These are phyloP conservation scores for Stenolophus ochropezus DNA, from an alignment of 2,888 invertebrate species.

Conservation along the genomic window DNA sequence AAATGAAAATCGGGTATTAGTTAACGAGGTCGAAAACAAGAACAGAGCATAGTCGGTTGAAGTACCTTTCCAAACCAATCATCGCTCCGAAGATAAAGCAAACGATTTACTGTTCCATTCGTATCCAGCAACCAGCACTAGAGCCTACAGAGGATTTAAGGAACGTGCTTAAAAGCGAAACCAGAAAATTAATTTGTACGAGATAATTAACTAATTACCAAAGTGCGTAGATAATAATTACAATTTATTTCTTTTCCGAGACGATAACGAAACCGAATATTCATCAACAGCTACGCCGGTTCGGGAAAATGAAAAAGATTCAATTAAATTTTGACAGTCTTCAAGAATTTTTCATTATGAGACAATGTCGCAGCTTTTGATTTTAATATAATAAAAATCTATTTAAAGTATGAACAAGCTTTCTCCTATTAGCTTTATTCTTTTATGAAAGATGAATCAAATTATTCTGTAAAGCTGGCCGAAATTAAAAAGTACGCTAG, in stretches of 20 bases:
- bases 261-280: constrained; percentile 46
- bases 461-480: background rate
- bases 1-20: background rate
- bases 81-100: background rate
- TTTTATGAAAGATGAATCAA: background rate
- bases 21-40: background rate
- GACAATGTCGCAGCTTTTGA: background rate
- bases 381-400: constrained; percentile 3
- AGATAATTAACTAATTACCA: constrained; percentile 51
- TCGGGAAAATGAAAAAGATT: constrained; percentile 22
- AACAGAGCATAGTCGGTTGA: background rate
- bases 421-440: background rate
- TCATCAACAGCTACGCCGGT: constrained; percentile 8
- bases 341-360: constrained; percentile 21
- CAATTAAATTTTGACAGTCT: constrained; percentile 22
- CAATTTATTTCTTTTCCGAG: constrained; percentile 44
- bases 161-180: constrained; percentile 37
- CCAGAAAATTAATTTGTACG: constrained; percentile 45
- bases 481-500: background rate
- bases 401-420: background rate
- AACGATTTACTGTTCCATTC: background rate
- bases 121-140: too few species aligned
- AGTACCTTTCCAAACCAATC: background rate
- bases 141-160: background rate
- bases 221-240: constrained; percentile 48